phyloP scores from a whole-genome alignment of 2,113 vertebrate genomes.

The Pangasianodon gigas region DNA sequence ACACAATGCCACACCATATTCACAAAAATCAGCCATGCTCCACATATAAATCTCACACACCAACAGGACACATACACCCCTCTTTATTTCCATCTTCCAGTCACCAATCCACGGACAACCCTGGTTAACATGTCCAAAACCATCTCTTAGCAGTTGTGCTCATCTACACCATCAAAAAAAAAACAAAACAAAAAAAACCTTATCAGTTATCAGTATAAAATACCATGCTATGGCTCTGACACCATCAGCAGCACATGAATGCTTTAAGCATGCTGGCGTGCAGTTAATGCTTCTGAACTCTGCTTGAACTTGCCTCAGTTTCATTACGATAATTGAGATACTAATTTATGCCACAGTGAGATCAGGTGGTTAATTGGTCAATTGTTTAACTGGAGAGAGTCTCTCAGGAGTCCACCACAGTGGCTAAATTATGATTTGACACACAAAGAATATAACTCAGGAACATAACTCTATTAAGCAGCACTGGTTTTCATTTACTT shows the following conservation, averaged over 20 bases:
- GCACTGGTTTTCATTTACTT: neutral
- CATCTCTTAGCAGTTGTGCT: neutral
- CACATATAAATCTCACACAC: neutral
- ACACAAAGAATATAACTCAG: slow-evolving; percentile 4
- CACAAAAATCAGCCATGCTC: neutral
- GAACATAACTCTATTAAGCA: neutral
- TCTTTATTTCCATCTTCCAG: too few species aligned
- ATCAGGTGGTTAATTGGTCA: slow-evolving; percentile 28
- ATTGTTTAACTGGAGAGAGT: slow-evolving; percentile 1
- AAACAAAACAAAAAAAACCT: too few species aligned
- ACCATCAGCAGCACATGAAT: neutral
- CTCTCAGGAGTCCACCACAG: neutral
- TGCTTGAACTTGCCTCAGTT: neutral
- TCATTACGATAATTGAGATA: neutral
- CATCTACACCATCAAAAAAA: neutral
- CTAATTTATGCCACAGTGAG: neutral
- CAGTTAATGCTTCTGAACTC: slow-evolving; percentile 14
- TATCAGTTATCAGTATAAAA: neutral
- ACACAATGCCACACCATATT: neutral
- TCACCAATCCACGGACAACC: neutral
- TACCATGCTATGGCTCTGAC: neutral
- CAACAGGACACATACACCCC: neutral
- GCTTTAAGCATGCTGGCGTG: neutral
- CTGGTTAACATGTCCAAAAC: neutral
- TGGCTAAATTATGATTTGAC: neutral